A percentile compares a stretch with the other conserved stretches of the same genome.
These are phyloP conservation scores for Automeris io DNA, from an alignment of 2,888 invertebrate genomes.

Conservation along the genomic window DNA sequence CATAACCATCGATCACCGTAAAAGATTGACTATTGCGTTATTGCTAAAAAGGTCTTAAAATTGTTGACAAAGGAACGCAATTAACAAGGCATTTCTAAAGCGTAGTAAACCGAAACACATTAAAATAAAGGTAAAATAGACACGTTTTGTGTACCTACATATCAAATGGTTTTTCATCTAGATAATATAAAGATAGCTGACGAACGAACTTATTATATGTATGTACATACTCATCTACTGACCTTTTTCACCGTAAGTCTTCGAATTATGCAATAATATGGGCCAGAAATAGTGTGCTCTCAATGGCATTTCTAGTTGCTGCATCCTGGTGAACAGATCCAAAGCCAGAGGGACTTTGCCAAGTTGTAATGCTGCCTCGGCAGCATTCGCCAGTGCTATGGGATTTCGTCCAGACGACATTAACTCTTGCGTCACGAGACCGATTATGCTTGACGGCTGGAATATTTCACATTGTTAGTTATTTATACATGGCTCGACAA, in stretches of 20 bases:
- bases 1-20: too few species aligned
- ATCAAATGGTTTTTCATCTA: too few species aligned
- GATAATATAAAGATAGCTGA: too few species aligned
- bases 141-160: too few species aligned
- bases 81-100: too few species aligned
- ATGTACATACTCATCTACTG: conserved; percentile 5
- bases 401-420: conserved; percentile 63
- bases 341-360: conserved; percentile 61
- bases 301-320: conserved; percentile 48
- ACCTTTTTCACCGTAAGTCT: conserved; percentile 74
- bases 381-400: conserved; percentile 67
- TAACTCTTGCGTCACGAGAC: conserved; percentile 58
- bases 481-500: too few species aligned
- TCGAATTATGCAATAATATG: conserved; percentile 66
- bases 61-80: too few species aligned
- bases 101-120: too few species aligned
- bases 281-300: conserved; percentile 83
- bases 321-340: conserved; percentile 61
- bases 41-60: too few species aligned
- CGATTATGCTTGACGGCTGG: conserved; percentile 62
- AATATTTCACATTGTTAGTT: conserved; percentile 14
- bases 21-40: too few species aligned
- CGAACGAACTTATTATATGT: not conserved
- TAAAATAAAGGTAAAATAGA: too few species aligned
- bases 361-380: conserved; percentile 70